Evolutionary conservation across 1,140 invertebrate genomes (phyloP).

Genomic region (Drosophila ambigua): DNA sequence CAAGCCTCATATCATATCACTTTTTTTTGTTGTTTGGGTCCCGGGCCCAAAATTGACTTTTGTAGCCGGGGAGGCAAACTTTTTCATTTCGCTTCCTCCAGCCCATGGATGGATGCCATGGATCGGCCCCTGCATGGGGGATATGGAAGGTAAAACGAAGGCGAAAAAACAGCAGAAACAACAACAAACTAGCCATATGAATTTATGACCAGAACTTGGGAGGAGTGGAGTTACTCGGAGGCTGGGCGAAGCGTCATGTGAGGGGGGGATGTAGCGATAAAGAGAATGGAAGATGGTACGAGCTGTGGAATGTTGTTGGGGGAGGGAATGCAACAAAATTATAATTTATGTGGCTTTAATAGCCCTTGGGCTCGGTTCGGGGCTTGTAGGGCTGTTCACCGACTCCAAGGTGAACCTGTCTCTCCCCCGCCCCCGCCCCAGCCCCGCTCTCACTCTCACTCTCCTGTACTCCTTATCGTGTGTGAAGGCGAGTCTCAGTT

Average conservation of each 20-base stretch:
- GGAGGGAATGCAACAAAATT: slow-evolving; percentile 75
- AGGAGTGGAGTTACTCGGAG: slow-evolving; percentile 9
- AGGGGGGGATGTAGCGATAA: not conserved
- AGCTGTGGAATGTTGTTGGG: not conserved
- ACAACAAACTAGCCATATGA: slow-evolving; percentile 76
- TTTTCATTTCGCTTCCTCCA: slow-evolving; percentile 59
- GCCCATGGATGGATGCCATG: not conserved
- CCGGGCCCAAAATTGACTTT: slow-evolving; percentile 5
- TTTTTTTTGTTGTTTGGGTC: slow-evolving; percentile 9
- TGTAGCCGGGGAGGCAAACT: slow-evolving; percentile 40
- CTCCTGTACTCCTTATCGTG: slow-evolving; percentile 48
- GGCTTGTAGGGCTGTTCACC: too few relatives aligned
- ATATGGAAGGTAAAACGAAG: slow-evolving; percentile 34
- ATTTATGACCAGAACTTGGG: slow-evolving; percentile 60
- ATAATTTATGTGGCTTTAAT: slow-evolving; percentile 83
- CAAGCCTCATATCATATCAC: slow-evolving; percentile 18
- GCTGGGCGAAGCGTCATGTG: not conserved
- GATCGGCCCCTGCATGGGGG: slow-evolving; percentile 3
- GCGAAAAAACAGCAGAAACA: slow-evolving; percentile 30
- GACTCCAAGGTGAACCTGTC: slow-evolving; percentile 38
- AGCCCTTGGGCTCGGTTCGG: slow-evolving; percentile 49
- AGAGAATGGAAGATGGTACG: too few relatives aligned
- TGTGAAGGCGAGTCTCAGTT: slow-evolving; percentile 42
- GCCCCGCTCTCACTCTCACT: not conserved
- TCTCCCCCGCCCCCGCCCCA: not conserved